Evolutionary conservation across 2,888 invertebrate species (phyloP).

Genomic region (Mantis religiosa): DNA sequence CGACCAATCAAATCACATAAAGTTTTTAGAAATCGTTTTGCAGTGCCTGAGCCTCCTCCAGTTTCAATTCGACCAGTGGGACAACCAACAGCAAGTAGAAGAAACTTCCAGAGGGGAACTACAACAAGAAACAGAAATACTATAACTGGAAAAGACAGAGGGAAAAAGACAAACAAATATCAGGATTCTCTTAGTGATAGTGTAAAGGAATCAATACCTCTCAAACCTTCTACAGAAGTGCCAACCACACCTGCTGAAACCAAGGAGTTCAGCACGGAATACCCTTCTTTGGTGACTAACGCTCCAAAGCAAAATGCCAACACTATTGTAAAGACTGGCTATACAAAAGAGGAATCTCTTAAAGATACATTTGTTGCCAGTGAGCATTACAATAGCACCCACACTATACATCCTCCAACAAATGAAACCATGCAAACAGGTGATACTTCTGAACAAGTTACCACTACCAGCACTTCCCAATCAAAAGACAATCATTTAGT

Average conservation of each 20-base stretch:
- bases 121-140: neutral
- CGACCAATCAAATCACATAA: neutral
- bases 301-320: neutral
- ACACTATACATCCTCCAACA: neutral
- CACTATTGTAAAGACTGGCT: neutral
- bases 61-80: constrained; percentile 23
- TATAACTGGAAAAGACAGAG: neutral
- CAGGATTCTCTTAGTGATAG: neutral
- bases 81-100: neutral
- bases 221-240: neutral
- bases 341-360: neutral
- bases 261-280: neutral
- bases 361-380: neutral
- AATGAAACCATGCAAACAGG: neutral
- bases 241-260: neutral
- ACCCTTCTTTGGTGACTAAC: neutral
- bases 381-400: neutral
- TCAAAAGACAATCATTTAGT: neutral
- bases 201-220: neutral
- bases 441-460: neutral
- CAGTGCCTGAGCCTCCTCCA: constrained; percentile 11
- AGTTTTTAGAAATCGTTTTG: neutral
- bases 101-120: neutral
- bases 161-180: neutral
- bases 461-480: neutral